Percentiles rank a stretch among this genome's conserved stretches.
Conservation (phyloP, 2,797 vertebrate genomes). For the Sebastes iracundus region DNA sequence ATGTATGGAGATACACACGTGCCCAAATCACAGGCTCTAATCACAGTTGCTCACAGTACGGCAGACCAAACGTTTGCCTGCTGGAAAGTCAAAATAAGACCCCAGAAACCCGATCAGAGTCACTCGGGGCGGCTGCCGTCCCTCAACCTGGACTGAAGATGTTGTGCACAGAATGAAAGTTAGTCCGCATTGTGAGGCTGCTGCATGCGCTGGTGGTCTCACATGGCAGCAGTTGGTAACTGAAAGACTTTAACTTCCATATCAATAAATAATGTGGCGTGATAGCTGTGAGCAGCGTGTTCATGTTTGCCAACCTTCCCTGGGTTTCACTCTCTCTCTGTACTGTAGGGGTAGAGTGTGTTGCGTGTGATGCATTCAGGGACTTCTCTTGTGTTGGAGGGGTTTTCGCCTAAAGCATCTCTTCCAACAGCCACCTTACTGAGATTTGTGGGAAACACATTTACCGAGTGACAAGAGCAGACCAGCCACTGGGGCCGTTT, state of each 20-base stretch:
- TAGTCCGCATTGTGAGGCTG: background rate
- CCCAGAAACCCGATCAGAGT: background rate
- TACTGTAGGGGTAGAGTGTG: background rate
- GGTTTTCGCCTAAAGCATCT: slow-evolving; percentile 17
- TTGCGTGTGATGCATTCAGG: slow-evolving; percentile 36
- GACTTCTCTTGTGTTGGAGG: background rate
- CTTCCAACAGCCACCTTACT: slow-evolving; percentile 22
- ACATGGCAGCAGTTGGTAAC: background rate
- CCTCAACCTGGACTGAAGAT: background rate
- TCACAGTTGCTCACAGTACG: background rate
- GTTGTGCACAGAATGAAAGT: background rate
- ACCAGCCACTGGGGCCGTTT: slow-evolving; percentile 29
- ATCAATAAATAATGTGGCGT: slow-evolving; percentile 41
- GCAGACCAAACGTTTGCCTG: background rate
- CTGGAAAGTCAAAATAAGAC: background rate
- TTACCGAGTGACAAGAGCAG: slow-evolving; percentile 22
- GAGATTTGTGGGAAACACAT: slow-evolving; percentile 33
- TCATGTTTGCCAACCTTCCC: slow-evolving; percentile 27
- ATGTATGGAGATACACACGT: background rate
- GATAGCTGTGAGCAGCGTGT: slow-evolving; percentile 15
- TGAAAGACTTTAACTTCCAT: slow-evolving; percentile 10
- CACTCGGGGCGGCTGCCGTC: background rate
- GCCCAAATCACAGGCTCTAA: background rate
- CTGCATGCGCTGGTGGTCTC: background rate
- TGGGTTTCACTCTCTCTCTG: background rate